A percentile compares a stretch with the other conserved stretches of the same genome.
Conservation (phyloP, 2,888 invertebrate species). For the Tridacna crocea region DNA sequence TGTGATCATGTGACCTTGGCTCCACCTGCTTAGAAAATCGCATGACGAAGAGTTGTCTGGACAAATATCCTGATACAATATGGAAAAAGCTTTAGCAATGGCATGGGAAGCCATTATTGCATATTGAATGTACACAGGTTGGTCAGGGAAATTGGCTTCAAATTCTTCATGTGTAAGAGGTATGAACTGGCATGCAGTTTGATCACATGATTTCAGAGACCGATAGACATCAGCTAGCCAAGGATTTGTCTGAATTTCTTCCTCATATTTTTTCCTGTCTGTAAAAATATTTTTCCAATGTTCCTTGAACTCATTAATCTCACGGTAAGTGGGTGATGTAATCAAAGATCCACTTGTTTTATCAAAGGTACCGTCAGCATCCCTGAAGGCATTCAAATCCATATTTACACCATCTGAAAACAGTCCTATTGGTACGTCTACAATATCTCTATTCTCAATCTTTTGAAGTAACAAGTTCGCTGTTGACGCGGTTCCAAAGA, state of each 20-base stretch:
- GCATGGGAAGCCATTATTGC: slow-evolving; percentile 51
- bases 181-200: slow-evolving; percentile 22
- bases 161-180: slow-evolving; percentile 20
- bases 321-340: slow-evolving; percentile 32
- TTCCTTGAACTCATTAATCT: slow-evolving; percentile 34
- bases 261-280: slow-evolving; percentile 22
- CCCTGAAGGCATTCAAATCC: slow-evolving; percentile 22
- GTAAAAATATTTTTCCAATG: slow-evolving; percentile 50
- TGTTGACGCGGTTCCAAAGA: slow-evolving; percentile 24
- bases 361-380: neutral
- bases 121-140: slow-evolving; percentile 53
- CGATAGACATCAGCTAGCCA: slow-evolving; percentile 30
- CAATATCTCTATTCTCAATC: slow-evolving; percentile 17
- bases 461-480: slow-evolving; percentile 31
- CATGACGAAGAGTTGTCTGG: neutral
- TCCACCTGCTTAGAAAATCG: neutral
- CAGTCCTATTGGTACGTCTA: slow-evolving; percentile 29
- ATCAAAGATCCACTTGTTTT: slow-evolving; percentile 35
- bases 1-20: slow-evolving; percentile 21
- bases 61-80: slow-evolving; percentile 20
- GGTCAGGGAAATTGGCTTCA: slow-evolving; percentile 9
- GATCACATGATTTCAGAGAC: neutral
- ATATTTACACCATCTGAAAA: slow-evolving; percentile 38
- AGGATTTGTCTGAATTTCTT: slow-evolving; percentile 33
- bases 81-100: slow-evolving; percentile 43